Conservation (phyloP, 2,888 invertebrate genomes). For the Venusia cambrica region DNA sequence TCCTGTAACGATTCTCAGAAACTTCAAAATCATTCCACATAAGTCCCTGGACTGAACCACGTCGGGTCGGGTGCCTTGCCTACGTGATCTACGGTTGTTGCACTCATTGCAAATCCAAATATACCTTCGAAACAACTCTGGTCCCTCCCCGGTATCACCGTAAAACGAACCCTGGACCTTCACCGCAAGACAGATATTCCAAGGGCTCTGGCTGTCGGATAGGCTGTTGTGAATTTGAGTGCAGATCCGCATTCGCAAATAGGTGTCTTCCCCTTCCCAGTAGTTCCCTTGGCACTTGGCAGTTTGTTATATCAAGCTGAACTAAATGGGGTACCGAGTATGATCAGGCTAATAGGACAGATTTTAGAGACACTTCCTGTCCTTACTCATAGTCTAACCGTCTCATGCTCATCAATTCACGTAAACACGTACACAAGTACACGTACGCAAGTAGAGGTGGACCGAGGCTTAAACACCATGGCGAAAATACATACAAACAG, state of each 20-base stretch:
- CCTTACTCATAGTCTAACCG: too few species aligned
- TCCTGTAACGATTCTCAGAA: constrained; percentile 7
- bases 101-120: constrained; percentile 27
- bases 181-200: constrained; percentile 1
- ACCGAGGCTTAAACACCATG: too few species aligned
- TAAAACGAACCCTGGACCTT: constrained; percentile 8
- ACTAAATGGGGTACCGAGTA: constrained; percentile 20
- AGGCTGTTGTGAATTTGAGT: neutral
- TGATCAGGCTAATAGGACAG: constrained; percentile 9
- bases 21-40: constrained; percentile 5
- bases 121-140: constrained; percentile 13
- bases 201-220: neutral
- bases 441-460: too few species aligned
- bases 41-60: constrained; percentile 8
- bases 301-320: constrained; percentile 20
- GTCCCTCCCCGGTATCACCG: neutral
- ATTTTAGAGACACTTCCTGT: too few species aligned
- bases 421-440: too few species aligned
- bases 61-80: constrained; percentile 17
- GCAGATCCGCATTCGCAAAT: constrained; percentile 22
- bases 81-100: constrained; percentile 28
- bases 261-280: constrained; percentile 29
- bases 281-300: constrained; percentile 20
- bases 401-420: too few species aligned
- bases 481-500: too few species aligned